Base-by-base conservation (phyloP, 2,888 invertebrate genomes). In the Carabus problematicus region DNA sequence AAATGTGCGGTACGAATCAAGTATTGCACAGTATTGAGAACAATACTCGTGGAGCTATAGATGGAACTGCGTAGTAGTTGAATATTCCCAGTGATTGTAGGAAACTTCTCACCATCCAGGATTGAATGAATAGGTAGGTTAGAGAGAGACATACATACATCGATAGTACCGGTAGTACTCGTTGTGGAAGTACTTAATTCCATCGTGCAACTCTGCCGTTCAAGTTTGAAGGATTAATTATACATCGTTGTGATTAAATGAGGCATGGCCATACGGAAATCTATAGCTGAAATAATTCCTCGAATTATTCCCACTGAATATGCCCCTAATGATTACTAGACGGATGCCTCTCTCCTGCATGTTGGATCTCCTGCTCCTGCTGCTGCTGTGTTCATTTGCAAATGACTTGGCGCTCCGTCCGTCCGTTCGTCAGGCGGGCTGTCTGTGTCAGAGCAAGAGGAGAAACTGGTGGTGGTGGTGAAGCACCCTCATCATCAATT, bases 291-390 rank as follows among this genome's bases (percentile, higher is more conserved):
- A 79, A 80, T 80, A 79, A 80, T 79, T 79, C 76, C 77, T 72
- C 78, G 78, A 81, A 81, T 81, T 80, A 80, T 81, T 79, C 79
- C 78, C 77, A 74, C 77, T 80, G 81, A 81, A 81, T 81, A 81
- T 81, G 80, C 79, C 80, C 79, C 80, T 79, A 80, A 80, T 80
- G 80, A 80, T 80, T 79, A 77, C 78, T 78, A 78, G 77, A 76
- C 77, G 76, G 78, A 78, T 76, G 77, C 77, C 29, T 29, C 29
- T 29, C 29, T 29, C 29, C 29, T 29, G 29, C 29, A 29, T 29
- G 29, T 29, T 29, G 29, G 6, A 29, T 29, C 29, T 29, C 29
- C 6, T 29, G 29, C 29, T 29, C 3, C 29, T 29, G 29, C 29
- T 29, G 29, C 29, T 29, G 29, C 29, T 29, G 29, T 80, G 81